These are phyloP conservation scores for Neoascia interrupta DNA, from an alignment of 2,888 invertebrate species.

Conservation along the genomic window DNA sequence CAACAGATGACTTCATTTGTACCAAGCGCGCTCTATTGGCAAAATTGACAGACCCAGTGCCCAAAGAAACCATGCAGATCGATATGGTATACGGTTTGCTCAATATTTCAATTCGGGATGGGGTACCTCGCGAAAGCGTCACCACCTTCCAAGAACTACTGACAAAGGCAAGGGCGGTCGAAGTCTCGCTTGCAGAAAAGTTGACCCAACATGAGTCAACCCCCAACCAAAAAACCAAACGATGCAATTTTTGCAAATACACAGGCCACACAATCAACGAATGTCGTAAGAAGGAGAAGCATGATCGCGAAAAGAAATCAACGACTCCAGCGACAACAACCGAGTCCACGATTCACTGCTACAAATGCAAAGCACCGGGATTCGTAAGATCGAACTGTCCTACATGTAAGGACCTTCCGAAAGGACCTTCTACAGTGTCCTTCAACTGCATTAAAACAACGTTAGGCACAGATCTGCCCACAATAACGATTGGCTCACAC, in stretches of 20 bases:
- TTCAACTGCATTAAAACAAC: slow-evolving; percentile 9
- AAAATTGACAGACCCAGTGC: background rate
- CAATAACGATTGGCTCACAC: slow-evolving; percentile 20
- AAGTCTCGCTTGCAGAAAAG: background rate
- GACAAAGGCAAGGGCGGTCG: background rate
- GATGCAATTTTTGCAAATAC: background rate
- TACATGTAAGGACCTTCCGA: slow-evolving; percentile 16
- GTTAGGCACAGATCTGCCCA: slow-evolving; percentile 8
- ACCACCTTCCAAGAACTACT: background rate
- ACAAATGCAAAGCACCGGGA: slow-evolving; percentile 30
- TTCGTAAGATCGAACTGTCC: slow-evolving; percentile 21
- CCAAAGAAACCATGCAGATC: slow-evolving; percentile 6
- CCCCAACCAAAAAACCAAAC: background rate
- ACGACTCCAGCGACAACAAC: background rate
- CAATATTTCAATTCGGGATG: background rate
- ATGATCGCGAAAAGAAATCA: background rate
- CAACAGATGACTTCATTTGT: slow-evolving; percentile 16
- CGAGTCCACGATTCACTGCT: no score
- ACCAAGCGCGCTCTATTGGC: background rate
- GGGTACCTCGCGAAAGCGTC: background rate
- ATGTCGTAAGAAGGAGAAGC: slow-evolving; percentile 2
- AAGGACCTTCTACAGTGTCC: no score
- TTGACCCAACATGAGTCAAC: background rate
- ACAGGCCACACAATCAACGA: background rate
- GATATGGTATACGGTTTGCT: slow-evolving; percentile 14